Conservation (phyloP, 2,113 vertebrate species). For the Pterocles orientalis region DNA sequence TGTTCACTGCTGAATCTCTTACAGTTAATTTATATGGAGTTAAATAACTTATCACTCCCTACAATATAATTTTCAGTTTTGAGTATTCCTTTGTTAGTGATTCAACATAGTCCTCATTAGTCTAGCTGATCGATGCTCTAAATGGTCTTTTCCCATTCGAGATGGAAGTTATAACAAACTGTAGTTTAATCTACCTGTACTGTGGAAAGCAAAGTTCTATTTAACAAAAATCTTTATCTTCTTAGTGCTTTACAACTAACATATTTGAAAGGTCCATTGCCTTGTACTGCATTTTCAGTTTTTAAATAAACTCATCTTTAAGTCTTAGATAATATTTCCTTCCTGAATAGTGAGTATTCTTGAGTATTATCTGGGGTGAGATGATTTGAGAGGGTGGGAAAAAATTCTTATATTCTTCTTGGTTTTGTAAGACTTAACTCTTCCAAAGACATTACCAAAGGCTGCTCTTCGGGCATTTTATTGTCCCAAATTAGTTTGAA, state of each 20-base stretch:
- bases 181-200: neutral
- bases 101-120: neutral
- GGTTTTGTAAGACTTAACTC: neutral
- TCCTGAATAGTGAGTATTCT: neutral
- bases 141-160: neutral
- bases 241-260: neutral
- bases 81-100: neutral
- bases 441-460: neutral
- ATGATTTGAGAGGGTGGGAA: neutral
- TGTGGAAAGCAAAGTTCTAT: neutral
- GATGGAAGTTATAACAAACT: neutral
- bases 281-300: neutral
- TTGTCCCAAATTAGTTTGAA: neutral
- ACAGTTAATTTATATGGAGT: neutral
- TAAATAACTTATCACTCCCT: neutral
- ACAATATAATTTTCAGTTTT: neutral
- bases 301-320: neutral
- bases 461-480: neutral
- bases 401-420: neutral
- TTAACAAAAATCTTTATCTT: neutral
- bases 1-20: neutral
- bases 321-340: neutral
- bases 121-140: neutral
- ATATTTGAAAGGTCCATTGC: neutral
- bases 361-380: neutral